Evolutionary conservation across 2,113 vertebrate genomes (phyloP).

Genomic region (Parotia lawesii): DNA sequence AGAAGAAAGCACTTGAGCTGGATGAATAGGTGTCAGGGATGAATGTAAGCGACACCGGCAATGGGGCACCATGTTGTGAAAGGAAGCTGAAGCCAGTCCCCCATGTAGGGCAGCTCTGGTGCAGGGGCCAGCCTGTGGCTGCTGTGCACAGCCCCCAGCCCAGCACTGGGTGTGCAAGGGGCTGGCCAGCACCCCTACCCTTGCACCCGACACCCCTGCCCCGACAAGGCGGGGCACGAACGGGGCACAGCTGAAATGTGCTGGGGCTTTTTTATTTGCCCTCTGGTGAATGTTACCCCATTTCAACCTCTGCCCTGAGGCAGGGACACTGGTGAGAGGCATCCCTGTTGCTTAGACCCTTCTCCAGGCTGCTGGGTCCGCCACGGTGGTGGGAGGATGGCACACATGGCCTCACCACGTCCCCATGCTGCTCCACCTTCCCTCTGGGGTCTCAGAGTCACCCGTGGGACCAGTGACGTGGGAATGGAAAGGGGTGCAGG

Average conservation of each 20-base stretch:
- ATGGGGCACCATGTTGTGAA: not conserved
- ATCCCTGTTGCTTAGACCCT: not conserved
- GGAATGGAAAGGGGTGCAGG: not conserved
- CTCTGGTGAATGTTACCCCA: not conserved
- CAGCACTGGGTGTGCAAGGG: rapidly evolving
- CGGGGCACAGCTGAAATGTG: not conserved
- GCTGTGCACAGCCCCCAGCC: not conserved
- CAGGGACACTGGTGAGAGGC: not conserved
- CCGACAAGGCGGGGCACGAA: not conserved
- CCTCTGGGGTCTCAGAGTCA: not conserved
- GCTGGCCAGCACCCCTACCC: not conserved
- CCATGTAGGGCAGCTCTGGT: rapidly evolving
- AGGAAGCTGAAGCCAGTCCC: not conserved
- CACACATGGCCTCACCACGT: not conserved
- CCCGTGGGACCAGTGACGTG: rapidly evolving
- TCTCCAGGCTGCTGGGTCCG: not conserved
- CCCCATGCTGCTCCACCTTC: not conserved
- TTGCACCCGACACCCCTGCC: rapidly evolving
- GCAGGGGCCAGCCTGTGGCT: not conserved
- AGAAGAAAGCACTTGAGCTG: not conserved
- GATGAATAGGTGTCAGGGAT: constrained; percentile 4
- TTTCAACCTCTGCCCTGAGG: not conserved
- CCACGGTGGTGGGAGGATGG: not conserved
- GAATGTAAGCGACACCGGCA: not conserved
- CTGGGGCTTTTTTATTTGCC: not conserved